phyloP scores from a whole-genome alignment of 92 coral and sea anemone genomes.

The Siderastrea radians region DNA sequence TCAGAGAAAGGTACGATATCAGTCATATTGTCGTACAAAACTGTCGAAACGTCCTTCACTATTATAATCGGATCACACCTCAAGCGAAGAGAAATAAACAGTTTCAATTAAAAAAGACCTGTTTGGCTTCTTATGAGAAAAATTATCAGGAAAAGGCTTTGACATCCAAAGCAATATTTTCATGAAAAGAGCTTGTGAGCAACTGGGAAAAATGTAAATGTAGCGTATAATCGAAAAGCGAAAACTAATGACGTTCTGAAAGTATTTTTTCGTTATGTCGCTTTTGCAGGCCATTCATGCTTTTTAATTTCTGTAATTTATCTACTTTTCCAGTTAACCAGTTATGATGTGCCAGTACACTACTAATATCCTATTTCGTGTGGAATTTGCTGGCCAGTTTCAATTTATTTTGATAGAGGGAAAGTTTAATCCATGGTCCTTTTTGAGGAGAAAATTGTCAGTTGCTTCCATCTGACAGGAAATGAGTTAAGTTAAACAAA shows the following conservation, averaged over 20 bases:
- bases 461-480: too few relatives aligned
- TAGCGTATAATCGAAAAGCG: too few relatives aligned
- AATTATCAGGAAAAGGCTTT: neutral
- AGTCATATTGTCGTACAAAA: neutral
- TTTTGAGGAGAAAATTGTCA: too few relatives aligned
- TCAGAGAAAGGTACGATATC: neutral
- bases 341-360: neutral
- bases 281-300: neutral
- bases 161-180: neutral
- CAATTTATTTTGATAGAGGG: too few relatives aligned
- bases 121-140: neutral
- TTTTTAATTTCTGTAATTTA: neutral
- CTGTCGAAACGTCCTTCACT: neutral
- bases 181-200: neutral
- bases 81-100: conserved; percentile 1
- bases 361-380: neutral
- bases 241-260: neutral
- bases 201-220: neutral
- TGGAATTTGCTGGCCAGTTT: neutral
- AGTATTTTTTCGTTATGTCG: neutral
- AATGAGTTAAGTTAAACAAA: neutral
- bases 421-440: too few relatives aligned
- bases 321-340: neutral
- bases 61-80: neutral
- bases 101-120: neutral